phyloP scores from a whole-genome alignment of 2,797 vertebrate species.

The Molossus alvarezi region DNA sequence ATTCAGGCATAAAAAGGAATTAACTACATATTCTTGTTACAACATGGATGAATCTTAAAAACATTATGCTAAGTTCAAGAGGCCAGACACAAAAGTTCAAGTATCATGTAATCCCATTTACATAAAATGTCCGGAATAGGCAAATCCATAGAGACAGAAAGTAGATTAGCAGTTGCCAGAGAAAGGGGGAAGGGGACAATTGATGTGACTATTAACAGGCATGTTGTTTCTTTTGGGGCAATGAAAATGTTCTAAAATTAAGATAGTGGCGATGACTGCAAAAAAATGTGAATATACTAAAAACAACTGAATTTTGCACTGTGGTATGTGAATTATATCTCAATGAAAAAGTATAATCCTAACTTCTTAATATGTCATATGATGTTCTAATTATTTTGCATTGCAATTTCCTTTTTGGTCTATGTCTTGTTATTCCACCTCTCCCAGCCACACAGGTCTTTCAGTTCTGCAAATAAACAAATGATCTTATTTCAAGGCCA shows the following conservation, averaged over 20 bases:
- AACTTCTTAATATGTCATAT: not conserved
- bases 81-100: constrained; percentile 1
- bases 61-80: not conserved
- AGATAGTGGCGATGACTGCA: not conserved
- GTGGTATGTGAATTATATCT: not conserved
- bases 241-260: constrained; percentile 23
- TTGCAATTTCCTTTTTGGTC: not conserved
- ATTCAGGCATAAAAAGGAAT: not conserved
- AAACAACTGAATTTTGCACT: not conserved
- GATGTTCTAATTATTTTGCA: not conserved
- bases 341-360: constrained; percentile 17
- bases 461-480: not conserved
- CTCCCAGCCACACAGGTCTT: not conserved
- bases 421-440: not conserved
- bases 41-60: not conserved
- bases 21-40: not conserved
- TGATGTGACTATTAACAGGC: not conserved
- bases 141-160: constrained; percentile 5
- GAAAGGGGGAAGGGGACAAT: not conserved
- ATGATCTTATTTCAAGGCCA: constrained; percentile 23
- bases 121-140: not conserved
- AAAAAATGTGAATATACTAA: constrained; percentile 4
- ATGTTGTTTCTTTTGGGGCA: not conserved
- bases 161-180: not conserved
- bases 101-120: not conserved